phyloP scores from a whole-genome alignment of 2,113 vertebrate species.

The Notarius quadriscutis region DNA sequence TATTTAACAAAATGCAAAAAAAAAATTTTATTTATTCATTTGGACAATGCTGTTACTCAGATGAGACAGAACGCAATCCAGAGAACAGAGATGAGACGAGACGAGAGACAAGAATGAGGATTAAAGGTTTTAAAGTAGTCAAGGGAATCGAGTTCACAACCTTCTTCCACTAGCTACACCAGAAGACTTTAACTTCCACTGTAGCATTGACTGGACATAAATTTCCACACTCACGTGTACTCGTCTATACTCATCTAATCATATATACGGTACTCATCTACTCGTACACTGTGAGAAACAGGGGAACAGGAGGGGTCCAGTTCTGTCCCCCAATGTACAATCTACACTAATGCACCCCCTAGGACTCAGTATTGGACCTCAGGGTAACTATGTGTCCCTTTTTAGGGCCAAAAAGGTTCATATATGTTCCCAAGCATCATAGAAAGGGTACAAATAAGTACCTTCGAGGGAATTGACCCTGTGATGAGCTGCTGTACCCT shows the following conservation, averaged over 20 bases:
- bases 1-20: neutral
- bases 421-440: too few relatives aligned
- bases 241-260: neutral
- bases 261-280: neutral
- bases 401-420: too few relatives aligned
- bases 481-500: too few relatives aligned
- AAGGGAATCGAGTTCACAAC: neutral
- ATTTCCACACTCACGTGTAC: neutral
- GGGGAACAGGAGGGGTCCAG: too few relatives aligned
- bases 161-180: neutral
- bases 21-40: neutral
- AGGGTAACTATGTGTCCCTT: too few relatives aligned
- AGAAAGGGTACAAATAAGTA: too few relatives aligned
- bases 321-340: too few relatives aligned
- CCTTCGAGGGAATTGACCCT: too few relatives aligned
- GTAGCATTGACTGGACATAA: neutral
- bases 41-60: neutral
- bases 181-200: neutral
- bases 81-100: neutral
- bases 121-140: neutral
- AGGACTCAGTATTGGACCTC: too few relatives aligned
- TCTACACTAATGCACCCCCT: too few relatives aligned
- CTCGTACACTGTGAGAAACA: too few relatives aligned
- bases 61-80: neutral
- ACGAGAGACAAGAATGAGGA: neutral